These are phyloP conservation scores for Aphidoletes aphidimyza DNA, from an alignment of 2,888 invertebrate species.

Conservation along the genomic window DNA sequence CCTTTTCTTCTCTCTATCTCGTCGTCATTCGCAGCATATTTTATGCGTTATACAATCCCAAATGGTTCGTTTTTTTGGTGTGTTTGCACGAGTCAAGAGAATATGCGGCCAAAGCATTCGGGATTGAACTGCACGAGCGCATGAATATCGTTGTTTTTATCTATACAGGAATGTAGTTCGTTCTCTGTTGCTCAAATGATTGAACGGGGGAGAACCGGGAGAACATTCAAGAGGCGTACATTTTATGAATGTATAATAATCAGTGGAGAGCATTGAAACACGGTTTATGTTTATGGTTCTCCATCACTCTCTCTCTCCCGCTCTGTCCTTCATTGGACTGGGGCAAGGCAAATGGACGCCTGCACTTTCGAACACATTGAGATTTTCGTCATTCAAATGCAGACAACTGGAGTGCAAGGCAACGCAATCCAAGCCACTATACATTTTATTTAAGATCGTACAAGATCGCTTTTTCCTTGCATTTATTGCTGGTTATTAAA, in stretches of 20 bases:
- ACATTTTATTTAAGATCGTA: background rate
- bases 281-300: conserved; percentile 29
- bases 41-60: conserved; percentile 32
- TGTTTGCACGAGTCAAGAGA: too few species aligned
- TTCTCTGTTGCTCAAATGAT: conserved; percentile 2
- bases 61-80: conserved; percentile 5
- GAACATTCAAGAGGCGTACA: conserved; percentile 47
- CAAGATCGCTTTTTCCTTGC: background rate
- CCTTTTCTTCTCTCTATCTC: too few species aligned
- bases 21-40: conserved; percentile 34
- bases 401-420: background rate
- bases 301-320: background rate
- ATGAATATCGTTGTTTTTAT: background rate
- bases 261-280: conserved; percentile 29
- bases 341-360: too few species aligned
- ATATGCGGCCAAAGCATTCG: too few species aligned
- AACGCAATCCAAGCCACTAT: too few species aligned
- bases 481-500: conserved; percentile 46
- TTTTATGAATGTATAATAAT: conserved; percentile 42
- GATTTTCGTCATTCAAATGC: conserved; percentile 37
- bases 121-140: too few species aligned
- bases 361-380: background rate
- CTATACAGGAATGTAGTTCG: background rate
- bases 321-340: background rate
- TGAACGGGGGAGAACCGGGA: background rate